Conservation (phyloP, 2,888 invertebrate species). For the Kuschelorhynchus macadamiae region DNA sequence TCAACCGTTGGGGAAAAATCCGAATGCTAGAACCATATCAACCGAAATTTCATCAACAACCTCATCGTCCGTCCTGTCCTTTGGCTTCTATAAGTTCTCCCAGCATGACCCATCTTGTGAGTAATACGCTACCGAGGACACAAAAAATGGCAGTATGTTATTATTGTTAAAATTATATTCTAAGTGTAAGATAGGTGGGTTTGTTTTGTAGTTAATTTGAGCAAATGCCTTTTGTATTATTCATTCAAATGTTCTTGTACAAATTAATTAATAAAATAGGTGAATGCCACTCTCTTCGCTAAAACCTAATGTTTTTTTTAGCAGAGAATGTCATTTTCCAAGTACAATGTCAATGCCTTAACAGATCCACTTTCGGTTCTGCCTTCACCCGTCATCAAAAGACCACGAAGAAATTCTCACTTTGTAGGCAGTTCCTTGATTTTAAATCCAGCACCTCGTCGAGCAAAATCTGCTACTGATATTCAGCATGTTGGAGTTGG, state of each 20-base stretch:
- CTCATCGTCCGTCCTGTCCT: conserved; percentile 83
- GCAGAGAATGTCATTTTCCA: conserved; percentile 76
- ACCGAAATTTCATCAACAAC: conserved; percentile 88
- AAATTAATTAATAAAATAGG: too few relatives aligned
- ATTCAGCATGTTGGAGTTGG: conserved; percentile 81
- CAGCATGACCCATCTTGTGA: conserved; percentile 65
- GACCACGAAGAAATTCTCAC: conserved; percentile 86
- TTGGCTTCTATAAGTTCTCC: conserved; percentile 70
- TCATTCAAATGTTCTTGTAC: too few relatives aligned
- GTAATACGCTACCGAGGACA: conserved; percentile 57
- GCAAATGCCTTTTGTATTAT: too few relatives aligned
- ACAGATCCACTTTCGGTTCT: conserved; percentile 68
- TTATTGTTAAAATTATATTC: too few relatives aligned
- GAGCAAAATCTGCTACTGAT: conserved; percentile 88
- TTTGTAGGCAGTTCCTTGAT: conserved; percentile 83
- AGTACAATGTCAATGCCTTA: conserved; percentile 77
- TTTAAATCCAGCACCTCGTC: conserved; percentile 80
- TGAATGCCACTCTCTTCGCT: too few relatives aligned
- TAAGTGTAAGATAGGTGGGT: too few relatives aligned
- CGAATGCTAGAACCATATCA: conserved; percentile 93
- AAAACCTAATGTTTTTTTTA: too few relatives aligned
- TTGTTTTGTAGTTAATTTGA: too few relatives aligned
- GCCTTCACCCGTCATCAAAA: conserved; percentile 66
- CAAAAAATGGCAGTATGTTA: too few relatives aligned
- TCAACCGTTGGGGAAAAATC: conserved; percentile 96